Evolutionary conservation across 2,113 vertebrate species (phyloP).

Genomic region (Phasianus colchicus): DNA sequence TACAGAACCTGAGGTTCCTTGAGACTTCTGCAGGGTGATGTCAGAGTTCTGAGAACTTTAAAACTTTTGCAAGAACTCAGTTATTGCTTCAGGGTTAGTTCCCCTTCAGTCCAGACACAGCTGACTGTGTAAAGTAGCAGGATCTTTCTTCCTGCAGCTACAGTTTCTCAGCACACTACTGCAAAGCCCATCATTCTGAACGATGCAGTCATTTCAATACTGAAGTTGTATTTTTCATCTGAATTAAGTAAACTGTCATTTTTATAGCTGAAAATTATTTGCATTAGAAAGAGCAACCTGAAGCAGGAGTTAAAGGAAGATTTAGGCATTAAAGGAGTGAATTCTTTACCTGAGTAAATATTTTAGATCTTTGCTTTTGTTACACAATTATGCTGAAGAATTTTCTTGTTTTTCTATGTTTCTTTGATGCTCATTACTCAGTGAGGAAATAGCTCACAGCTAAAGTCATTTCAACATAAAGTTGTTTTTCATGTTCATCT

Average conservation of each 20-base stretch:
- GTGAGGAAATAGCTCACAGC: neutral
- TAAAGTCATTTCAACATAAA: neutral
- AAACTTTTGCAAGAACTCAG: neutral
- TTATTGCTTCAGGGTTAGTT: neutral
- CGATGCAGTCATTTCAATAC: neutral
- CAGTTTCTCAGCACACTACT: neutral
- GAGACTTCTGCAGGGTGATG: neutral
- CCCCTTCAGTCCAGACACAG: neutral
- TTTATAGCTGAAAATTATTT: neutral
- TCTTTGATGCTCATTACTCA: neutral
- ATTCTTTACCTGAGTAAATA: neutral
- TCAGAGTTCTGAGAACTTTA: neutral
- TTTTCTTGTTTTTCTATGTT: neutral
- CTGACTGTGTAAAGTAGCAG: neutral
- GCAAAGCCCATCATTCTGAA: neutral
- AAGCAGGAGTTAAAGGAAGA: neutral
- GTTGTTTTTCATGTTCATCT: neutral
- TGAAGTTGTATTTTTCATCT: neutral
- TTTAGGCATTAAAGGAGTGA: neutral
- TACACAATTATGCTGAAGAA: neutral
- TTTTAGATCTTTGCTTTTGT: neutral
- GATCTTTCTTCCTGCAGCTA: neutral
- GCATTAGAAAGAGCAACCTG: neutral
- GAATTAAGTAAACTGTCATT: neutral
- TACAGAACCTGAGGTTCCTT: neutral